Evolutionary conservation across 2,797 vertebrate genomes (phyloP), one percentile per base, ranked within the genome.

Genomic region (Cyclopterus lumpus): DNA sequence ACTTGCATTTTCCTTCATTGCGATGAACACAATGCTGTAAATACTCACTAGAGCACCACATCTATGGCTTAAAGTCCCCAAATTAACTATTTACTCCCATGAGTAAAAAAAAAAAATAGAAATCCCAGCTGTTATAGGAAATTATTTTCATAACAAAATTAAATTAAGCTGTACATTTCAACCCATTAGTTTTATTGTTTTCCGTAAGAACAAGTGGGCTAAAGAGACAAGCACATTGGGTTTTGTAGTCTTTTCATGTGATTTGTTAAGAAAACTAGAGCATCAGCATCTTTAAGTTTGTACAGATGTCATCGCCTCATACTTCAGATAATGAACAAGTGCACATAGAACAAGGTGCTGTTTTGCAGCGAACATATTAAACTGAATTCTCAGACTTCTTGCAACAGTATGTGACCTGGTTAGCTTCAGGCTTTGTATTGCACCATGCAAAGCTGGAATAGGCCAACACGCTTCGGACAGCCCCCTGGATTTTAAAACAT

Each of bases 361-460:
- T 59, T 48, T 44, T 12, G 8, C 10, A 65, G 30, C 30, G 5
- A 20, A 49, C 18, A 30, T 40, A 51, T 48, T 57, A 3, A 65
- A 60, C 36, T 36, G n/a, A 53, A 59, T 24, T 58, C 3, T 71
- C 12, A 36, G 32, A 63, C 71, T 49, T 65, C 18, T 74, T 32
- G 32, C 8, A 24, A 10, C 53, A 7, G 59, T 16, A 24, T 42
- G 26, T 15, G 46, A 57, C 12, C 2, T 55, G 36, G 44, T 49
- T 2, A 28, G 9, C 53, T 18, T 46, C 4, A 44, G 30, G 38
- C 12, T 38, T 62, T 67, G 62, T 67, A 67, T 57, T 67, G 0
- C 61, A 62, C 49, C 4, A 20, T 34, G 7, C 22, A 22, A 54
- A 54, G 15, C 8, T 38, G 16, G 16, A 67, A 28, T 32, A n/a